Conservation (phyloP, 2,797 vertebrate species). For the Delichon dasypus region DNA sequence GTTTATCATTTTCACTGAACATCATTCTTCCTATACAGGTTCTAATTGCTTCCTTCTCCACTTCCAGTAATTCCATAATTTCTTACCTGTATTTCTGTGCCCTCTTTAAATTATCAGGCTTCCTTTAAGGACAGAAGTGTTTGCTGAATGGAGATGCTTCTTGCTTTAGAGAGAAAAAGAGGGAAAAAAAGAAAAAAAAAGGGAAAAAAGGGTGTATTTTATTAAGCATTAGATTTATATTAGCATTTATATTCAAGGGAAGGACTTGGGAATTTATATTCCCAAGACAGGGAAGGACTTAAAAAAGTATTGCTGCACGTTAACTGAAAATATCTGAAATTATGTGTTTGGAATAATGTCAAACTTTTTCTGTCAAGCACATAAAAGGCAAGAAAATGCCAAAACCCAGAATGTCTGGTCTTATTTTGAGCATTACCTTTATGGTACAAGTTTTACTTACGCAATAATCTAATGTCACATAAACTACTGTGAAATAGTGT, state of each 20-base stretch:
- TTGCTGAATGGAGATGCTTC: not conserved
- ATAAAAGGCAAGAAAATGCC: not conserved
- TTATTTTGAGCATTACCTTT: not conserved
- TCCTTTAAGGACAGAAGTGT: not conserved
- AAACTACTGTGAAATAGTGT: not conserved
- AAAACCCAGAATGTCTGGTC: not conserved
- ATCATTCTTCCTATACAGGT: not conserved
- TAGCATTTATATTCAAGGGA: not conserved
- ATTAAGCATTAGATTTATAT: not conserved
- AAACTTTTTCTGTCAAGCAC: not conserved
- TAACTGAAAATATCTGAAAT: not conserved
- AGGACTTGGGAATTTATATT: not conserved
- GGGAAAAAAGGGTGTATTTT: not conserved
- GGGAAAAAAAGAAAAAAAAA: too few relatives aligned
- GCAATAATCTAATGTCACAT: not conserved
- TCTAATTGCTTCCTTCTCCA: not conserved
- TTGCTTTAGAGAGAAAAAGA: not conserved
- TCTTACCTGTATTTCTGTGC: not conserved
- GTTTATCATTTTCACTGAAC: not conserved
- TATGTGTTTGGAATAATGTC: not conserved
- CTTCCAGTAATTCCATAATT: not conserved
- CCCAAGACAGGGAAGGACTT: not conserved
- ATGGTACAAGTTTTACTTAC: not conserved
- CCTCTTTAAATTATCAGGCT: not conserved
- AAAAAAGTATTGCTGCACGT: not conserved